Evolutionary conservation across 2,797 vertebrate species (phyloP).

Genomic region (Acanthurus lineatus): DNA sequence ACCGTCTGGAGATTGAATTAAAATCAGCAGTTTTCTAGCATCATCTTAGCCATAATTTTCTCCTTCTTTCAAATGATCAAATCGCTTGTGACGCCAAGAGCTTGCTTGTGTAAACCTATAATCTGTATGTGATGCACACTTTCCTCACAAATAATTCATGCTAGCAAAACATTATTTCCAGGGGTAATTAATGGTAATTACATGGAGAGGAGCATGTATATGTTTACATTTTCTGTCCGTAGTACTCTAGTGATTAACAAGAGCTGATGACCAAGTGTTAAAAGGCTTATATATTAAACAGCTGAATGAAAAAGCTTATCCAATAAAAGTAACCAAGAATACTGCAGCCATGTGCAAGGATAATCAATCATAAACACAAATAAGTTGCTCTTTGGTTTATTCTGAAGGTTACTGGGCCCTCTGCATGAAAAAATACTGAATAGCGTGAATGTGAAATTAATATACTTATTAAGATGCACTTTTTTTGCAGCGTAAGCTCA

Average conservation of each 20-base stretch:
- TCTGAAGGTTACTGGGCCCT: constrained; percentile 49
- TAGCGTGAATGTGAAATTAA: constrained; percentile 67
- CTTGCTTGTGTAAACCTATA: constrained; percentile 8
- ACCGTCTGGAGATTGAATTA: constrained; percentile 8
- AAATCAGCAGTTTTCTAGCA: neutral
- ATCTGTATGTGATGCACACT: constrained; percentile 27
- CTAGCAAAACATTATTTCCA: constrained; percentile 14
- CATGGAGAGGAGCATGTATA: neutral
- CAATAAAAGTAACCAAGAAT: constrained; percentile 42
- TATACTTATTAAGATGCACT: constrained; percentile 67
- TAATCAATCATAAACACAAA: constrained; percentile 73
- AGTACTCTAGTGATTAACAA: constrained; percentile 15
- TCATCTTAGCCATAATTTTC: neutral
- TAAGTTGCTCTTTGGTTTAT: constrained; percentile 56
- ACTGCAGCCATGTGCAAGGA: constrained; percentile 35
- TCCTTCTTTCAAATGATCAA: constrained; percentile 6
- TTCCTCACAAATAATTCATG: neutral
- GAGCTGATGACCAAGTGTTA: constrained; percentile 28
- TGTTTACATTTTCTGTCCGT: constrained; percentile 22
- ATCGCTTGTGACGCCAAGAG: constrained; percentile 2
- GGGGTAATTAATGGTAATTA: constrained; percentile 34
- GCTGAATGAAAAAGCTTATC: constrained; percentile 30
- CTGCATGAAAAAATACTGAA: constrained; percentile 48
- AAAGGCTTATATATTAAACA: constrained; percentile 24
- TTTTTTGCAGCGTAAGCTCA: constrained; percentile 64